Conservation (phyloP, 1,140 invertebrate genomes). For the Saccostrea glomerata region DNA sequence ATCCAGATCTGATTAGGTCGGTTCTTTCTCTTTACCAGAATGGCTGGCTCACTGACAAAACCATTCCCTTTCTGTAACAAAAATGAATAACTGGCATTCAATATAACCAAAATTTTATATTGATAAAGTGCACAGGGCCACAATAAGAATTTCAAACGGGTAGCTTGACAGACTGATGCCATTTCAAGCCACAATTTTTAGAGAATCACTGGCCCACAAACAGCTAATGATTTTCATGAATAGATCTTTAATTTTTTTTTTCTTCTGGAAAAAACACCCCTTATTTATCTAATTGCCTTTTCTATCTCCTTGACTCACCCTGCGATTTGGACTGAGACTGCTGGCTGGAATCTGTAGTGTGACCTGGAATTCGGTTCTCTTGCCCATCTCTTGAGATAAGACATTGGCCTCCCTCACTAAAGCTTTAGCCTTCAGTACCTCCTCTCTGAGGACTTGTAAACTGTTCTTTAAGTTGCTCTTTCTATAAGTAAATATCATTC, state of each 20-base stretch:
- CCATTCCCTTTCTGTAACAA: conserved; percentile 86
- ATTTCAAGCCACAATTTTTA: too few relatives aligned
- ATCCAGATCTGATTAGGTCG: conserved; percentile 92
- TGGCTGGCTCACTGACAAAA: conserved; percentile 98
- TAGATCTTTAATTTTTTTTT: too few relatives aligned
- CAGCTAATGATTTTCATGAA: too few relatives aligned
- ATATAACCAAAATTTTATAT: neutral
- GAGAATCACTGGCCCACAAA: too few relatives aligned
- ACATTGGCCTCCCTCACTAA: conserved; percentile 97
- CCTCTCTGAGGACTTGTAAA: conserved; percentile 91
- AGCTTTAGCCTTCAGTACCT: conserved; percentile 95
- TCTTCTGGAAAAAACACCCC: neutral
- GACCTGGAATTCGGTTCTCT: conserved; percentile 95
- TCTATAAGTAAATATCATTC: conserved; percentile 56
- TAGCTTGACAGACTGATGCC: too few relatives aligned
- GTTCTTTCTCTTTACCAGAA: conserved; percentile 93
- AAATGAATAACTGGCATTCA: neutral
- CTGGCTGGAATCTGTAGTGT: conserved; percentile 98
- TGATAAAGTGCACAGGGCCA: too few relatives aligned
- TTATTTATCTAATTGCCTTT: neutral
- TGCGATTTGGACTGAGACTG: conserved; percentile 95
- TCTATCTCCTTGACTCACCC: conserved; percentile 78
- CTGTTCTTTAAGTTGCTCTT: conserved; percentile 82
- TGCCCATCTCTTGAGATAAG: conserved; percentile 94
- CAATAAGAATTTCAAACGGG: too few relatives aligned